Evolutionary conservation across 2,113 vertebrate species (phyloP), one percentile per base, ranked within the genome.

Genomic region (Andinoacara biseriatus): DNA sequence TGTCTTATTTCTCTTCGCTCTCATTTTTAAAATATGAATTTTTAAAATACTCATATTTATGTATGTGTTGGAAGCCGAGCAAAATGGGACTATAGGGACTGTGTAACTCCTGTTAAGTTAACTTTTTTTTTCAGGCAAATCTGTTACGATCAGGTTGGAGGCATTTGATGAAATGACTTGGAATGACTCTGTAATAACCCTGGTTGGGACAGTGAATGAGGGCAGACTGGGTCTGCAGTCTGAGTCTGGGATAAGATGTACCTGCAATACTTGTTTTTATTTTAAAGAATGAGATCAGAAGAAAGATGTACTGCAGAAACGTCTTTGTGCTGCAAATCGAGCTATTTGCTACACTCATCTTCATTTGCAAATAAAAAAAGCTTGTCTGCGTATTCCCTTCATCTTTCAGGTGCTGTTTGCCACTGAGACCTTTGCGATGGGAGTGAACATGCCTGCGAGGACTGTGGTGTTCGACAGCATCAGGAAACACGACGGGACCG

Each of bases 391-490:
- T 52, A 40, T 24, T 17, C 11, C 26, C 5, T 81, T 38, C 17
- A 2, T 17, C 6, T 67, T 29, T 9, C n/a, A 98, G 97, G 96
- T 98, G 80, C 93, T 98, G 59, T 98, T 98, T 87, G 97, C 97
- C 86, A 98, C 97, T 0, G 97, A 98, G 91, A 98, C 97, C 0
- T 98, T 98, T 38, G 97, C 97, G 0, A 98, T 98, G 97, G 97
- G 97, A 0, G 97, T 98, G 29, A 98, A 98, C 90, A 98, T 98
- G 97, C 97, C 97, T 0, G 97, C 97, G 11, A 96, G 97, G 52
- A 98, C 97, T 0, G 97, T 98, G 83, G 97, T 98, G 82, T 98
- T 98, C 2, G 96, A 98, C 93, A 97, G 96, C 83, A 97, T 97
- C 91, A 94, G 97, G 61, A 98, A 98, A 83, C 97, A 98, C 0